Conservation (phyloP, 2,888 invertebrate species). For the Drosophila merina region DNA sequence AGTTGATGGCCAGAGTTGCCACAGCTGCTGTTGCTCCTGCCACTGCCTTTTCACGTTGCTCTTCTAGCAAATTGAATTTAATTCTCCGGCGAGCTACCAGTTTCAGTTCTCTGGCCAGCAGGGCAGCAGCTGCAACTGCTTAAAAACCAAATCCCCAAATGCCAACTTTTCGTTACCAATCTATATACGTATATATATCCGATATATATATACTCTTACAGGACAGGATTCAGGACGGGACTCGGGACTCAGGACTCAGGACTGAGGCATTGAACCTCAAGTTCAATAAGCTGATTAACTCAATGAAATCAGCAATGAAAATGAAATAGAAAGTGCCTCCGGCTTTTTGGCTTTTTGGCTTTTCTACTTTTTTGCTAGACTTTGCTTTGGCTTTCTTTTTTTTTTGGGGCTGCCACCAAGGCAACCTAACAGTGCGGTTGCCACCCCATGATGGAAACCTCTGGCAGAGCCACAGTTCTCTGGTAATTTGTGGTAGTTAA, state of each 20-base stretch:
- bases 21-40: slow-evolving; percentile 3
- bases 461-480: slow-evolving; percentile 21
- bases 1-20: slow-evolving; percentile 35
- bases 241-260: neutral
- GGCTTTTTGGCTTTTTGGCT: slow-evolving; percentile 14
- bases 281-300: slow-evolving; percentile 77
- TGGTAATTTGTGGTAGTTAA: slow-evolving; percentile 57
- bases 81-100: slow-evolving; percentile 46
- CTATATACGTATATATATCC: neutral
- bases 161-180: slow-evolving; percentile 54
- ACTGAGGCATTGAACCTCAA: slow-evolving; percentile 51
- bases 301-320: slow-evolving; percentile 65
- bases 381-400: slow-evolving; percentile 7
- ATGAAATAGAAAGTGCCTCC: slow-evolving; percentile 47
- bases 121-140: slow-evolving; percentile 57
- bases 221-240: neutral
- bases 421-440: neutral
- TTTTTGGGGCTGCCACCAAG: neutral
- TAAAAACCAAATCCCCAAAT: slow-evolving; percentile 37
- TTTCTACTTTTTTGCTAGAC: neutral
- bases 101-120: slow-evolving; percentile 3
- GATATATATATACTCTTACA: too few relatives aligned
- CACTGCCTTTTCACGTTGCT: neutral
- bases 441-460: neutral
- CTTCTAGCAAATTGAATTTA: slow-evolving; percentile 60